Evolutionary conservation across 2,888 invertebrate genomes (phyloP), one percentile per base, ranked within the genome.

Genomic region (Coenonympha arcania): DNA sequence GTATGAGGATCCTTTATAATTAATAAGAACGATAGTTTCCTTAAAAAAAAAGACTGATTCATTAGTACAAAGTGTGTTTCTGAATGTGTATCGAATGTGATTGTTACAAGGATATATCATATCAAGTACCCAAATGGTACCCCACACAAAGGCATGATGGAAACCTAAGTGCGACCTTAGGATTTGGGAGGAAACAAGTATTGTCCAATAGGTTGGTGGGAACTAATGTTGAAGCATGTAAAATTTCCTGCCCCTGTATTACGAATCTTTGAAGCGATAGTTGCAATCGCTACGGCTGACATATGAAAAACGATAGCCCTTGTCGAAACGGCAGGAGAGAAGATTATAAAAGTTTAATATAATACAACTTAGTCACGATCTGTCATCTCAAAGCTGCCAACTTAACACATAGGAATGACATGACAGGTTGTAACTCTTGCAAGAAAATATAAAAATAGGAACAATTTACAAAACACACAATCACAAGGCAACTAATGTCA

Each of bases 21-120:
- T 28, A 26, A 3, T 3, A 3, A 26, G 24, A 8, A 8, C 16
- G 39, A 30, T 41, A 31, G n/a, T 30, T 50, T 40, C 39, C 40
- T 51, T 47, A 40, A 46, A 40, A 18, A 42, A n/a, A n/a, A n/a
- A n/a, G n/a, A n/a, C n/a, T 53, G 40, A 51, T 47, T 48, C 30
- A 48, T 54, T 48, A 54, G 48, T 54, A 44, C 51, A 51, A 43
- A 50, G 50, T 48, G 44, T 39, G 33, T 46, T 48, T 39, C 48
- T n/a, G n/a, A n/a, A 36, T 54, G 44, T 50, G 48, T 45, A 30
- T 47, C 44, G 44, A 51, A 28, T 47, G 31, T 43, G 39, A 26
- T 45, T 40, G 45, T 45, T 50, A 39, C 13, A 45, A 24, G n/a
- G n/a, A n/a, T 40, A 39, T 50, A 39, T 44, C 22, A 19, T 24